phyloP scores from a whole-genome alignment of 2,113 vertebrate genomes.

The Aplodontia rufa region DNA sequence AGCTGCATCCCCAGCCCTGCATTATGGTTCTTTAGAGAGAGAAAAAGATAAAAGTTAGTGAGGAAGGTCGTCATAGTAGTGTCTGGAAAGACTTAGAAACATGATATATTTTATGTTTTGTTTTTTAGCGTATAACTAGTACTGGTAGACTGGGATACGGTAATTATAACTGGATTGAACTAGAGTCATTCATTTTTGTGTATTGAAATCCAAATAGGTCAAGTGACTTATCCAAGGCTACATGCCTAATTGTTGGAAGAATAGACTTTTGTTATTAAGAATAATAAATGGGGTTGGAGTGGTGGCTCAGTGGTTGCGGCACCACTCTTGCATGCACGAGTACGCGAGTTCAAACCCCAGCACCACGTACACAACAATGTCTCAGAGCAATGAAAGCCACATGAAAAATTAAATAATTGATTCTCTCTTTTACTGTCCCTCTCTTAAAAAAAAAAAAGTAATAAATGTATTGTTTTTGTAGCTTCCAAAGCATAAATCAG shows the following conservation, averaged over 20 bases:
- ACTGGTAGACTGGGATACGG: background rate
- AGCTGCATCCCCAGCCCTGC: background rate
- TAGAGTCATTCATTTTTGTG: slow-evolving; percentile 15
- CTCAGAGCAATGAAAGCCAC: too few relatives aligned
- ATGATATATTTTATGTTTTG: background rate
- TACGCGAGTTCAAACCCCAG: too few relatives aligned
- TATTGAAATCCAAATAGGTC: slow-evolving; percentile 11
- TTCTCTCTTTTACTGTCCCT: too few relatives aligned
- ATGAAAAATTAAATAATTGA: too few relatives aligned
- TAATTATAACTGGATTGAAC: background rate
- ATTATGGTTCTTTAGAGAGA: slow-evolving; percentile 26
- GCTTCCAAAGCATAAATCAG: slow-evolving; percentile 96
- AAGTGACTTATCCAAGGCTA: background rate
- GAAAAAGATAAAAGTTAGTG: slow-evolving; percentile 43
- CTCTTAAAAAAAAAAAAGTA: too few relatives aligned
- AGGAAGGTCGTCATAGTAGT: background rate
- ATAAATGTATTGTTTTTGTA: slow-evolving; percentile 71
- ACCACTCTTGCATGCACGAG: too few relatives aligned
- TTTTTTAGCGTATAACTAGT: background rate
- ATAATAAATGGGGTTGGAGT: slow-evolving; percentile 38
- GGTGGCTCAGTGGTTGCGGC: too few relatives aligned
- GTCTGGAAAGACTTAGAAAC: slow-evolving; percentile 16
- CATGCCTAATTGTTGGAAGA: background rate
- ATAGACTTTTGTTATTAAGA: background rate
- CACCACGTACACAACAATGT: too few relatives aligned